Percentiles rank a stretch among this genome's conserved stretches.
Conservation (phyloP, 2,113 vertebrate genomes). For the Charina bottae region DNA sequence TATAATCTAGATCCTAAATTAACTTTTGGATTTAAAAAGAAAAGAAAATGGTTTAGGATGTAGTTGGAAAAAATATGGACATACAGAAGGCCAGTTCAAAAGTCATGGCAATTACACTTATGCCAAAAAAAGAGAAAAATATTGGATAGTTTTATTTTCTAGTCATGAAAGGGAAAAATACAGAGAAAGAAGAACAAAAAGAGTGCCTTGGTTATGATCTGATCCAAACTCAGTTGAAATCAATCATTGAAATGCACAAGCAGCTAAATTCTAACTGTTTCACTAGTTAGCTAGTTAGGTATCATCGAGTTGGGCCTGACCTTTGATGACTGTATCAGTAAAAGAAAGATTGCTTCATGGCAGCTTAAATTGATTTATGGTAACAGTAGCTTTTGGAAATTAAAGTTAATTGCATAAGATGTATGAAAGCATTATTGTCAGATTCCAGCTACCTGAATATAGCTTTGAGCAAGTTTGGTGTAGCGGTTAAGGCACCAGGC, state of each 20-base stretch:
- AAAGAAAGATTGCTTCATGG: background rate
- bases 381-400: background rate
- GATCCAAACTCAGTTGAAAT: background rate
- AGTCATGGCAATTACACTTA: background rate
- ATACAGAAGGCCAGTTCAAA: conserved; percentile 1
- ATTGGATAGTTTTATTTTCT: background rate
- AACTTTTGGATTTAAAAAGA: conserved; percentile 33
- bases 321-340: background rate
- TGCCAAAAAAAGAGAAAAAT: background rate
- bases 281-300: background rate
- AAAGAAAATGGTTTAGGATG: background rate
- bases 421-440: background rate
- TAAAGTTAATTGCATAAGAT: background rate
- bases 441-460: background rate
- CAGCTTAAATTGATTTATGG: background rate
- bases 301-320: background rate
- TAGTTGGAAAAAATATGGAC: background rate
- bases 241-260: background rate
- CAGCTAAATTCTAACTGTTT: background rate
- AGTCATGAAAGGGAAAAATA: background rate
- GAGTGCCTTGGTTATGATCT: background rate
- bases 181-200: background rate
- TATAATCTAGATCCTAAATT: conserved; percentile 30
- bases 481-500: no score
- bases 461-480: background rate